These are phyloP conservation scores for Drosophila ananassae DNA, from an alignment of 1,140 invertebrate species.

Conservation along the genomic window DNA sequence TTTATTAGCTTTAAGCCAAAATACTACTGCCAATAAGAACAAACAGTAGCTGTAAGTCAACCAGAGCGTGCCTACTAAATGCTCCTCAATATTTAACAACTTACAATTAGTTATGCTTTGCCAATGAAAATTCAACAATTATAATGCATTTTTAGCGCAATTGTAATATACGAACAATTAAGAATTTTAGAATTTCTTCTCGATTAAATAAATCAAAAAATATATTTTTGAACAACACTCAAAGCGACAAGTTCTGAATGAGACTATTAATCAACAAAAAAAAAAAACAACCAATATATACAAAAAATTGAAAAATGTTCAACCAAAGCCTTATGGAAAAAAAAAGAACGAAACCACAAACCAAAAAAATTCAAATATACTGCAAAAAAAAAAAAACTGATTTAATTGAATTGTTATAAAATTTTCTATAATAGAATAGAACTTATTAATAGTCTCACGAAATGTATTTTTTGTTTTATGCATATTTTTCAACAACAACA, in stretches of 20 bases:
- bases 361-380: slow-evolving; percentile 8
- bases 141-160: slow-evolving; percentile 52
- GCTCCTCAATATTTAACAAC: slow-evolving; percentile 32
- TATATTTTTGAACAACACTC: slow-evolving; percentile 81
- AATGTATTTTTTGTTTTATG: slow-evolving; percentile 83
- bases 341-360: not conserved
- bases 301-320: slow-evolving; percentile 26
- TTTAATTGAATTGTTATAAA: slow-evolving; percentile 49
- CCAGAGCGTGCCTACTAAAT: slow-evolving; percentile 54
- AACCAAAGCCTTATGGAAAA: slow-evolving; percentile 1
- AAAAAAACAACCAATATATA: slow-evolving; percentile 18
- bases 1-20: slow-evolving; percentile 39
- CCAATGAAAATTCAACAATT: slow-evolving; percentile 37
- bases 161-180: slow-evolving; percentile 65
- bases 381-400: slow-evolving; percentile 23
- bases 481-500: slow-evolving; percentile 79
- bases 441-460: slow-evolving; percentile 83
- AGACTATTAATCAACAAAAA: slow-evolving; percentile 78
- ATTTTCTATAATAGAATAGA: slow-evolving; percentile 59
- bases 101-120: slow-evolving; percentile 53
- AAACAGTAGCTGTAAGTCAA: slow-evolving; percentile 81
- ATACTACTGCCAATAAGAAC: slow-evolving; percentile 83
- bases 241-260: slow-evolving; percentile 83
- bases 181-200: slow-evolving; percentile 50
- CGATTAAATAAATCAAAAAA: slow-evolving; percentile 74